phyloP scores from a whole-genome alignment of 2,113 vertebrate genomes.

The Lophotis ruficrista region DNA sequence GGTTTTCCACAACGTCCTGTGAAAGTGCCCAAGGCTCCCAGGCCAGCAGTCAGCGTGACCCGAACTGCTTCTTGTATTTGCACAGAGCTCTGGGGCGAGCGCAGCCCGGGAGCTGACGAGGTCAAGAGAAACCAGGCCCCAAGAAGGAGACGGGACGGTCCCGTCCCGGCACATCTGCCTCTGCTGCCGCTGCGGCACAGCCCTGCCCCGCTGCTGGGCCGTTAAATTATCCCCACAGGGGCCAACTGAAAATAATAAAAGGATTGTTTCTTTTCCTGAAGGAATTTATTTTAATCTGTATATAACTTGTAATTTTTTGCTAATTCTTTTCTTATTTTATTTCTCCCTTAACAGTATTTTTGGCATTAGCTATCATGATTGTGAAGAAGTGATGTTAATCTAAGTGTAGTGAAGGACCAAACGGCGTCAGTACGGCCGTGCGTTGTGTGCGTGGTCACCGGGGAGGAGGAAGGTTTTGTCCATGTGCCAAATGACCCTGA shows the following conservation, averaged over 20 bases:
- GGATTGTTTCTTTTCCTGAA: conserved; percentile 70
- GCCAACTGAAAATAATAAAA: conserved; percentile 73
- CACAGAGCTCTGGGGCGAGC: background rate
- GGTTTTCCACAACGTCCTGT: background rate
- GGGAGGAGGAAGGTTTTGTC: conserved; percentile 76
- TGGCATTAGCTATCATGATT: conserved; percentile 73
- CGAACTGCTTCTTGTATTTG: background rate
- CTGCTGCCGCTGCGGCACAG: background rate
- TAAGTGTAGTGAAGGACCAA: conserved; percentile 98
- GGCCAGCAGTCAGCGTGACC: background rate
- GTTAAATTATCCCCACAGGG: conserved; percentile 79
- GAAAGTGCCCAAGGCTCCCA: conserved; percentile 7
- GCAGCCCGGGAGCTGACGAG: background rate
- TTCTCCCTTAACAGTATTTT: conserved; percentile 92
- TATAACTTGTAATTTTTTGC: conserved; percentile 80
- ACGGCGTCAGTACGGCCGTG: conserved; percentile 82
- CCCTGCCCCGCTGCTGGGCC: conserved; percentile 63
- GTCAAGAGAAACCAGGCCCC: background rate
- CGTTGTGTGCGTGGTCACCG: conserved; percentile 81
- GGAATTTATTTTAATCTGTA: conserved; percentile 84
- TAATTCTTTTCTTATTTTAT: conserved; percentile 78
- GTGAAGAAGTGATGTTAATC: conserved; percentile 91
- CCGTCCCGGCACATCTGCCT: background rate
- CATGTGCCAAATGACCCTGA: conserved; percentile 87
- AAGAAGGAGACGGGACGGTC: background rate